Conservation (phyloP, 2,888 invertebrate species). For the Mesorhabditis sp. region DNA sequence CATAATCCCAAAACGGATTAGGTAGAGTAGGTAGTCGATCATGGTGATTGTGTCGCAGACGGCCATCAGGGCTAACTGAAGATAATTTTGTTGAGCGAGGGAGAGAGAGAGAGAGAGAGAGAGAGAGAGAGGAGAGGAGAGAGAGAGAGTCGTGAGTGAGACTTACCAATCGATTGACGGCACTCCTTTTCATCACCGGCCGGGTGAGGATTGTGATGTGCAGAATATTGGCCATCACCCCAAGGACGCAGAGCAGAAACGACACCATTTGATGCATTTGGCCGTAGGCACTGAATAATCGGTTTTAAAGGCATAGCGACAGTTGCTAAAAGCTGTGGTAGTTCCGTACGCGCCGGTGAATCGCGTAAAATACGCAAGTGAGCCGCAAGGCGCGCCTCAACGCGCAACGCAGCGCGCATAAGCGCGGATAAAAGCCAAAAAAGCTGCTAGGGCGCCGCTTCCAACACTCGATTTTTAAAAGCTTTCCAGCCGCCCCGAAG, state of each 20-base stretch:
- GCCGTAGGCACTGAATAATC: neutral
- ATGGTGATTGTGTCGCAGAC: slow-evolving; percentile 43
- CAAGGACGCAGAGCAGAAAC: slow-evolving; percentile 7
- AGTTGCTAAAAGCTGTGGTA: no score
- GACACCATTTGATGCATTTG: neutral
- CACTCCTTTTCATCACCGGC: slow-evolving; percentile 39
- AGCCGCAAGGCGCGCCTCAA: no score
- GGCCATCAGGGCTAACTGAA: slow-evolving; percentile 34
- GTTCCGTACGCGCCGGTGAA: no score
- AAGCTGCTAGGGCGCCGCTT: no score
- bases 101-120: no score
- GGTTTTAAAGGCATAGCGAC: no score
- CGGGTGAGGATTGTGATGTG: slow-evolving; percentile 38
- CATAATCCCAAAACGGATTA: slow-evolving; percentile 34
- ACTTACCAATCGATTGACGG: slow-evolving; percentile 39
- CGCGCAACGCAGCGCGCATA: no score
- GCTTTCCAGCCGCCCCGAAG: no score
- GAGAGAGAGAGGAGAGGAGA: no score
- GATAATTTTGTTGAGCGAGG: neutral
- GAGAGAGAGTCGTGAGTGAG: neutral
- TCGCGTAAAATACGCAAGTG: no score
- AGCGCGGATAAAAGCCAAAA: no score
- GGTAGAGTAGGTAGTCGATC: slow-evolving; percentile 37
- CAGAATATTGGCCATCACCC: slow-evolving; percentile 32
- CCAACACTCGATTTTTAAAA: no score